Percentiles rank a stretch among this genome's conserved stretches.
These are phyloP conservation scores for Oeneis ivallda DNA, from an alignment of 2,888 invertebrate species.

Conservation along the genomic window DNA sequence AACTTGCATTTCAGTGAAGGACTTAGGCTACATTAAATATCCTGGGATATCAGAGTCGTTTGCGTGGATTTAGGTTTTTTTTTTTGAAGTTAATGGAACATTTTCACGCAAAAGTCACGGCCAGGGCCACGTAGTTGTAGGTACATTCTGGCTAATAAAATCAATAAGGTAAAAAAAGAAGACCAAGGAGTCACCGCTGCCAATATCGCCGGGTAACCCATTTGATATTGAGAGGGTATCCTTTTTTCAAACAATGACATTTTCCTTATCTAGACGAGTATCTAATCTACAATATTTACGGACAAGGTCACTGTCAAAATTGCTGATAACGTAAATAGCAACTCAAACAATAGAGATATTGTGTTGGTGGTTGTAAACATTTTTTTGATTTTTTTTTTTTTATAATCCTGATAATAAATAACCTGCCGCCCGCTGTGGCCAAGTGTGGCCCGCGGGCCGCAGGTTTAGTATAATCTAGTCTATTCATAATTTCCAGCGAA, in stretches of 20 bases:
- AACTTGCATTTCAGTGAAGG: too few relatives aligned
- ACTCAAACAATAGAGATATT: slow-evolving; percentile 21
- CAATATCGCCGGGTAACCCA: slow-evolving; percentile 17
- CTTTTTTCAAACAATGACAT: slow-evolving; percentile 29
- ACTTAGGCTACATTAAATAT: too few relatives aligned
- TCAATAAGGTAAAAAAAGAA: background rate
- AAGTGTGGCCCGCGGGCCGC: too few relatives aligned
- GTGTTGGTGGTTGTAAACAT: background rate
- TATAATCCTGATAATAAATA: background rate
- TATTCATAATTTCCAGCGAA: background rate
- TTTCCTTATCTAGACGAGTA: slow-evolving; percentile 28
- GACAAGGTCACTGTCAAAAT: slow-evolving; percentile 35
- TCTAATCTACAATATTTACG: slow-evolving; percentile 28
- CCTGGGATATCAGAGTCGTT: too few relatives aligned
- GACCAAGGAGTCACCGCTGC: background rate
- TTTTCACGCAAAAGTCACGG: too few relatives aligned
- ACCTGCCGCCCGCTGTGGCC: too few relatives aligned
- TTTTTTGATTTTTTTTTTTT: background rate
- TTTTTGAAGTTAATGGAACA: too few relatives aligned
- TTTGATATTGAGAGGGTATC: slow-evolving; percentile 26
- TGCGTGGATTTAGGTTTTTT: too few relatives aligned
- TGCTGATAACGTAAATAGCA: slow-evolving; percentile 28
- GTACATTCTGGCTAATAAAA: too few relatives aligned
- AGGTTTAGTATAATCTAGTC: too few relatives aligned
- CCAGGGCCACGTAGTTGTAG: too few relatives aligned